Conservation (phyloP, 2,113 vertebrate species). For the Eonycteris spelaea region DNA sequence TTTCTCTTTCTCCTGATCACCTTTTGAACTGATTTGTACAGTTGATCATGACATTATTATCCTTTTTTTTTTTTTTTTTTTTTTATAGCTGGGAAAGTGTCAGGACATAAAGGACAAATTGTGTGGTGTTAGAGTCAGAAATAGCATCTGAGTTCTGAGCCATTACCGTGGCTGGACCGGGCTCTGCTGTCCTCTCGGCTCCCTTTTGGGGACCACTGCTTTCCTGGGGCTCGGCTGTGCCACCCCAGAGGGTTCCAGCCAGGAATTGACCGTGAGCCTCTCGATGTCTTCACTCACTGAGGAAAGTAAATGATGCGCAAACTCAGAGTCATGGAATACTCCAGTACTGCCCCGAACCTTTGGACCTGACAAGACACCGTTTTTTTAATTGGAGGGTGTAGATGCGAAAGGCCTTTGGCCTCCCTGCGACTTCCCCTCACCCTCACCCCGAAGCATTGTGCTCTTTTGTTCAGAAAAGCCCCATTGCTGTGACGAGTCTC, state of each 20-base stretch:
- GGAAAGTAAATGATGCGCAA: background rate
- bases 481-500: background rate
- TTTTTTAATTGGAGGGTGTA: background rate
- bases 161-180: background rate
- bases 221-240: background rate
- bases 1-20: background rate
- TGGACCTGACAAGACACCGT: no score
- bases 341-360: background rate
- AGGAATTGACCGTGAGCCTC: background rate
- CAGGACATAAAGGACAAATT: constrained; percentile 36
- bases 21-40: background rate
- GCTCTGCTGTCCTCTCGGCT: background rate
- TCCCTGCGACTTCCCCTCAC: background rate
- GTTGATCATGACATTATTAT: background rate
- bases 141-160: constrained; percentile 24
- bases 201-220: background rate
- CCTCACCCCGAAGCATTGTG: no score
- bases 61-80: background rate
- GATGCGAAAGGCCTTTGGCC: background rate
- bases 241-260: background rate
- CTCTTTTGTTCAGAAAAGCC: background rate
- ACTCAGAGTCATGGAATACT: background rate
- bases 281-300: background rate
- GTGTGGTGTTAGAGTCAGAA: constrained; percentile 17
- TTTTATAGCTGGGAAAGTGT: background rate